A percentile compares a stretch with the other conserved stretches of the same genome.
These are phyloP conservation scores for Amiota communis DNA, from an alignment of 2,888 invertebrate species.

Conservation along the genomic window DNA sequence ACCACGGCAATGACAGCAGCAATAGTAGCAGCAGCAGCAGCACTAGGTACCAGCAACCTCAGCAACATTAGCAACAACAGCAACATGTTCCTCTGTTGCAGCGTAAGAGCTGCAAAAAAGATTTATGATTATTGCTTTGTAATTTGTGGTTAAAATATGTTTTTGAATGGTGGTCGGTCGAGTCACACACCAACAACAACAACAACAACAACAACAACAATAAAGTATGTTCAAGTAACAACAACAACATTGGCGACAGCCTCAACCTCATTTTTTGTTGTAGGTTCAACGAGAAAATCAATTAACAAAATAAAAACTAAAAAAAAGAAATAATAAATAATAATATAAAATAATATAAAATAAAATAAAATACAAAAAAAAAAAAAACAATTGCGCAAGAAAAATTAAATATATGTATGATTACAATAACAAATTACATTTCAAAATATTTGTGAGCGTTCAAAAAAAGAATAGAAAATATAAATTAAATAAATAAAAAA, in stretches of 20 bases:
- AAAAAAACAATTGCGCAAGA: slow-evolving; percentile 15
- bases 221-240: slow-evolving; percentile 37
- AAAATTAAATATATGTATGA: slow-evolving; percentile 29
- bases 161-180: slow-evolving; percentile 31
- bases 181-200: neutral
- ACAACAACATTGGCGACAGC: slow-evolving; percentile 17
- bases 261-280: slow-evolving; percentile 23
- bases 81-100: slow-evolving; percentile 30
- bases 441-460: neutral
- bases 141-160: slow-evolving; percentile 65
- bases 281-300: slow-evolving; percentile 19
- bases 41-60: slow-evolving; percentile 4
- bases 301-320: slow-evolving; percentile 21
- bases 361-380: slow-evolving; percentile 18
- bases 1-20: neutral
- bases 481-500: neutral
- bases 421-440: neutral
- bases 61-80: slow-evolving; percentile 16
- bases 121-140: slow-evolving; percentile 66
- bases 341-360: too few relatives aligned
- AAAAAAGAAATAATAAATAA: slow-evolving; percentile 11
- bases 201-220: slow-evolving; percentile 53
- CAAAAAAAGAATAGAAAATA: slow-evolving; percentile 7
- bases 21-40: slow-evolving; percentile 6
- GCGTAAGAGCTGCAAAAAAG: slow-evolving; percentile 56